These are phyloP conservation scores for Formica selysi DNA, from an alignment of 1,140 invertebrate genomes.

Conservation along the genomic window DNA sequence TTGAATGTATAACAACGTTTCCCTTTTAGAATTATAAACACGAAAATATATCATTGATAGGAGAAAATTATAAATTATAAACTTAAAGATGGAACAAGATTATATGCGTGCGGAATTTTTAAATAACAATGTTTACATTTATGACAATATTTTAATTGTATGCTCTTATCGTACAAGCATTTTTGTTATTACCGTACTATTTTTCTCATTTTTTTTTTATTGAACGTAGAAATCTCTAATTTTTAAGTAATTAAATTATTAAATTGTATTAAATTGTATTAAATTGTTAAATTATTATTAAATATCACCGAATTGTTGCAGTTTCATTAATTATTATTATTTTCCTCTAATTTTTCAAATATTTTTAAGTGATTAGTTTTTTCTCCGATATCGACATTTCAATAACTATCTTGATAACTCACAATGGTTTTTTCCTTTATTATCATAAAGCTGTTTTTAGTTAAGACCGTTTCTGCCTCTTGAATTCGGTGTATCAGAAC, in stretches of 20 bases:
- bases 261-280: not conserved
- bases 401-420: not conserved
- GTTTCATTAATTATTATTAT: not conserved
- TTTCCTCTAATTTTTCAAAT: not conserved
- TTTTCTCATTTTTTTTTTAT: not conserved
- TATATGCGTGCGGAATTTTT: not conserved
- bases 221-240: not conserved
- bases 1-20: not conserved
- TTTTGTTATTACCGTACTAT: not conserved
- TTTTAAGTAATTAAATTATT: not conserved
- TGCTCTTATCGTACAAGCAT: not conserved
- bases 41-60: not conserved
- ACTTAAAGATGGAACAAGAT: not conserved
- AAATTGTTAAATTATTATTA: not conserved
- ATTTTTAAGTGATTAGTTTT: not conserved
- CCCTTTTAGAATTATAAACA: not conserved
- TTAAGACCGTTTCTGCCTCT: not conserved
- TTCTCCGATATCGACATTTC: not conserved
- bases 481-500: constrained; percentile 6
- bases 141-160: not conserved
- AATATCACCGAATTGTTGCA: not conserved
- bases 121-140: not conserved
- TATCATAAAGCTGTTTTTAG: not conserved
- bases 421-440: not conserved
- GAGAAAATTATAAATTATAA: not conserved